Evolutionary conservation across 2,888 invertebrate species (phyloP).

Genomic region (Ryuthela nishihirai): DNA sequence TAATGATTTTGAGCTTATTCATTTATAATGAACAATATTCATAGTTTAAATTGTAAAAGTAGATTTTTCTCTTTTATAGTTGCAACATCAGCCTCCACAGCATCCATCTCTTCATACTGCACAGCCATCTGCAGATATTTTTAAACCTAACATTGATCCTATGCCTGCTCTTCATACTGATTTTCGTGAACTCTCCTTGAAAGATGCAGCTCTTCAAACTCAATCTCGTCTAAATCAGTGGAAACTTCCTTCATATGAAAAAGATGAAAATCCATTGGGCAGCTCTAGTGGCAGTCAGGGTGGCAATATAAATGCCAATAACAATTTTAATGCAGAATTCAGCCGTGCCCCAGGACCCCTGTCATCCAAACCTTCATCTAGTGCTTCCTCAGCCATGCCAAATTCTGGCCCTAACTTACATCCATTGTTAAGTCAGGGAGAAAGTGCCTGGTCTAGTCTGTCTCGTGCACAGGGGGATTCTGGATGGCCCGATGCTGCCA

Average conservation of each 20-base stretch:
- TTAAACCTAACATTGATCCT: conserved; percentile 25
- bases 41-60: no score
- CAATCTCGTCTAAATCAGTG: conserved; percentile 54
- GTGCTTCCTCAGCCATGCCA: conserved; percentile 1
- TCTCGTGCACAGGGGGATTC: conserved; percentile 7
- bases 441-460: conserved; percentile 23
- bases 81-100: conserved; percentile 9
- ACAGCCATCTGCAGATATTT: conserved; percentile 17
- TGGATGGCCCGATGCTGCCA: conserved; percentile 24
- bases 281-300: not conserved
- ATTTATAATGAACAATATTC: no score
- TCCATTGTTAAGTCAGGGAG: conserved; percentile 8
- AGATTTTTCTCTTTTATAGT: not conserved
- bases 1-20: no score
- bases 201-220: conserved; percentile 48
- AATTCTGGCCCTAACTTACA: conserved; percentile 9
- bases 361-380: conserved; percentile 5
- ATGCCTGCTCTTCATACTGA: conserved; percentile 62
- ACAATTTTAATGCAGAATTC: conserved; percentile 60
- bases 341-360: conserved; percentile 75
- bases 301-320: not conserved
- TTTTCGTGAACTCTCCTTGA: conserved; percentile 73
- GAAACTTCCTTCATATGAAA: conserved; percentile 66
- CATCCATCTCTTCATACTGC: conserved; percentile 3
- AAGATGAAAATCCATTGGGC: conserved; percentile 51